Conservation (phyloP, 2,113 vertebrate species). For the Helogale parvula region DNA sequence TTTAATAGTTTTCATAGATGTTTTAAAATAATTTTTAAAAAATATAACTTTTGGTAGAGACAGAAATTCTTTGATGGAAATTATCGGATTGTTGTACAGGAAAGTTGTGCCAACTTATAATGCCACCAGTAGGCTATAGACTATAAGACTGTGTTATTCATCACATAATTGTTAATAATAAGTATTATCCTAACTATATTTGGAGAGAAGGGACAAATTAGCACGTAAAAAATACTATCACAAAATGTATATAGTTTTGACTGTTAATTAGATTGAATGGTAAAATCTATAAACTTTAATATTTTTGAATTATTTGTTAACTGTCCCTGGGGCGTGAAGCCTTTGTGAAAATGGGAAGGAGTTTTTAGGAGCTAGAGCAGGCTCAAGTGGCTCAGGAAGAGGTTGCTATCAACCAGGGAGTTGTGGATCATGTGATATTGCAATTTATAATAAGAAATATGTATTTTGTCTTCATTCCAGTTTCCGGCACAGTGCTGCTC, state of each 20-base stretch:
- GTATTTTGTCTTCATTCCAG: background rate
- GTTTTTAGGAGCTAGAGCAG: no score
- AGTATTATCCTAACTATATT: background rate
- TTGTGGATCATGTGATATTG: background rate
- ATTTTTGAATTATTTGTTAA: background rate
- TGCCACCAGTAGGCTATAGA: background rate
- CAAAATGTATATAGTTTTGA: background rate
- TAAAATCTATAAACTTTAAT: background rate
- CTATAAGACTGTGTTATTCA: background rate
- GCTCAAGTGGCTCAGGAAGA: background rate
- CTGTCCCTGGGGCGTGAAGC: background rate
- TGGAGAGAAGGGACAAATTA: background rate
- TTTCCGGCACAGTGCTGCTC: background rate
- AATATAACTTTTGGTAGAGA: background rate
- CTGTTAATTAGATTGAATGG: background rate
- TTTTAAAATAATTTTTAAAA: background rate
- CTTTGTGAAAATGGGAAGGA: background rate
- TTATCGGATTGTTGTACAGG: background rate
- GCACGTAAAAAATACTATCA: background rate
- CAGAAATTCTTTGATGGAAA: background rate
- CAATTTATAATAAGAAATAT: background rate
- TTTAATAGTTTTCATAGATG: background rate
- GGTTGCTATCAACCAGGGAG: background rate
- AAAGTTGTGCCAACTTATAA: background rate
- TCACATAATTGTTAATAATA: background rate